phyloP scores from a whole-genome alignment of 1,140 invertebrate species.

The Drosophila orena region DNA sequence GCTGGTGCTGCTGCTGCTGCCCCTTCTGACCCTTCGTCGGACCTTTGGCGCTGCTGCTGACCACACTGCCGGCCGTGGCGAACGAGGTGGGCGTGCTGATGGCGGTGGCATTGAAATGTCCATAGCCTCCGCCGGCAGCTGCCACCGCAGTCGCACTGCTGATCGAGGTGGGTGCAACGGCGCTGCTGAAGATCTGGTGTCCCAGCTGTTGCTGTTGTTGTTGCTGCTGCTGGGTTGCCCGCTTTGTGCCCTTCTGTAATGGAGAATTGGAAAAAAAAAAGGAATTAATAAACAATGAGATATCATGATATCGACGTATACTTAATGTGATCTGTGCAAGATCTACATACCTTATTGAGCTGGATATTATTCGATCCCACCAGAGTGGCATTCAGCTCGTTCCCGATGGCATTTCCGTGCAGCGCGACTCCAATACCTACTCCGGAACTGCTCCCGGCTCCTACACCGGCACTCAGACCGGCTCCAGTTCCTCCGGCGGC shows the following conservation, averaged over 20 bases:
- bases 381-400: constrained; percentile 84
- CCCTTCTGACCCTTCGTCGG: constrained; percentile 79
- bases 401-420: constrained; percentile 74
- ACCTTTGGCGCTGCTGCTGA: constrained; percentile 81
- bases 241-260: constrained; percentile 81
- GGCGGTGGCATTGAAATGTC: constrained; percentile 58
- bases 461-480: constrained; percentile 11
- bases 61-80: constrained; percentile 77
- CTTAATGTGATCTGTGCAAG: not conserved
- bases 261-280: too few relatives aligned
- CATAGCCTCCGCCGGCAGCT: constrained; percentile 35
- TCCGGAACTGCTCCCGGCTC: constrained; percentile 31
- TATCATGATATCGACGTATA: not conserved
- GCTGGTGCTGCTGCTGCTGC: constrained; percentile 66
- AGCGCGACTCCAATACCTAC: constrained; percentile 28
- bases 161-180: constrained; percentile 73
- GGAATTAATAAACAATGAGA: too few relatives aligned
- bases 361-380: constrained; percentile 85
- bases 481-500: constrained; percentile 33
- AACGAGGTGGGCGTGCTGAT: constrained; percentile 72
- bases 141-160: constrained; percentile 38
- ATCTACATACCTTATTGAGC: constrained; percentile 76
- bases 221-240: constrained; percentile 57
- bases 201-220: constrained; percentile 63
- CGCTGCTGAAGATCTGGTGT: constrained; percentile 74